phyloP scores from a whole-genome alignment of 2,113 vertebrate species.

The Cairina moschata region DNA sequence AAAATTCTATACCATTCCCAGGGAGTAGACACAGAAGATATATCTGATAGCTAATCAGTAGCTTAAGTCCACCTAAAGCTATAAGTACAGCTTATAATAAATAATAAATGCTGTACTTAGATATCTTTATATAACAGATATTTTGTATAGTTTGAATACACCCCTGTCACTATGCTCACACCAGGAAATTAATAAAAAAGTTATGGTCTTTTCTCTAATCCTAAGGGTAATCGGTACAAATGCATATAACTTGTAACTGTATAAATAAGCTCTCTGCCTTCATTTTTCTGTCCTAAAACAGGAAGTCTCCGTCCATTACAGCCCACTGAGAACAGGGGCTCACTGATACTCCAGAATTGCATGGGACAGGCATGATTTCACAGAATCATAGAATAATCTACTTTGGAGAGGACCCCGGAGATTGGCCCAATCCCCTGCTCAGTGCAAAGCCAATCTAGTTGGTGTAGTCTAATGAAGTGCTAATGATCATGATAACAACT shows the following conservation, averaged over 20 bases:
- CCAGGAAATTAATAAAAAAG: neutral
- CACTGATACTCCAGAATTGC: neutral
- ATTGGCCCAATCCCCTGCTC: rapidly evolving
- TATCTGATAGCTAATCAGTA: neutral
- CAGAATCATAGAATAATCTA: neutral
- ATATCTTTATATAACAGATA: neutral
- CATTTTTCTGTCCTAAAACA: neutral
- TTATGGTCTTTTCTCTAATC: neutral
- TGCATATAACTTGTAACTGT: neutral
- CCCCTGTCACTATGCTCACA: neutral
- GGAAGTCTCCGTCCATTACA: neutral
- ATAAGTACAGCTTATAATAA: too few species aligned
- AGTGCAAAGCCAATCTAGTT: neutral
- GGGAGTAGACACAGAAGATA: neutral
- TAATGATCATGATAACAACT: neutral
- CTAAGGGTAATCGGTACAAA: neutral
- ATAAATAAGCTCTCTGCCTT: neutral
- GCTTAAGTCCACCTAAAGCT: neutral
- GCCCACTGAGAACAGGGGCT: rapidly evolving
- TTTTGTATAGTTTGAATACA: neutral
- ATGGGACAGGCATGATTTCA: neutral
- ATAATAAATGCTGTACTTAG: neutral
- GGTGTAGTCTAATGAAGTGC: neutral
- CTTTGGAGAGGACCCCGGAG: neutral
- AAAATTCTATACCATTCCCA: neutral